A percentile compares a stretch with the other conserved stretches of the same genome.
Evolutionary conservation across 2,113 vertebrate species (phyloP).

Genomic region (Damaliscus lunatus): DNA sequence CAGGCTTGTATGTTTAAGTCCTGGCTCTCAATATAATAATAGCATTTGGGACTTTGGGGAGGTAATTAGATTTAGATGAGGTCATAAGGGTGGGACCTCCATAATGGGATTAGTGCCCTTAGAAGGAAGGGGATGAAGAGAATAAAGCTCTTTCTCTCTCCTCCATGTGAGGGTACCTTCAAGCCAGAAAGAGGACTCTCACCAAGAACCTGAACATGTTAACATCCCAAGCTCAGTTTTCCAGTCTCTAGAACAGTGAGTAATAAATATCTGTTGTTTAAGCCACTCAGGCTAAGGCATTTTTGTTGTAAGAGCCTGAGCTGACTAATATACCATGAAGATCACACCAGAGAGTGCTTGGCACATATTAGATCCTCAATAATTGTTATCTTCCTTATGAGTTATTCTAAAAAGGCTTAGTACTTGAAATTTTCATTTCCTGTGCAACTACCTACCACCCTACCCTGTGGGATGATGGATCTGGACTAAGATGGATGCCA

Average conservation of each 20-base stretch:
- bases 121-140: neutral
- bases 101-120: neutral
- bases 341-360: neutral
- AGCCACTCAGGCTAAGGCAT: neutral
- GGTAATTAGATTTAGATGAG: neutral
- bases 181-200: neutral
- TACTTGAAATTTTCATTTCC: neutral
- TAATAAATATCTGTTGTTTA: neutral
- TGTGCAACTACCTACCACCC: neutral
- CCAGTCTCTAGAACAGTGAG: neutral
- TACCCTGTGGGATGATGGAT: neutral
- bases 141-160: neutral
- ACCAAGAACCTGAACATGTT: neutral
- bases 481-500: neutral
- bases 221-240: neutral
- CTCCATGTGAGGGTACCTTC: neutral
- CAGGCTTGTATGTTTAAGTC: neutral
- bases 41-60: neutral
- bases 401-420: neutral
- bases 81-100: neutral
- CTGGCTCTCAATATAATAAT: neutral
- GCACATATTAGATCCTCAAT: neutral
- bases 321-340: neutral
- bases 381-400: conserved; percentile 17
- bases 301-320: neutral